Base-by-base conservation (phyloP, 1,140 invertebrate species). In the Caerostris darwini region DNA sequence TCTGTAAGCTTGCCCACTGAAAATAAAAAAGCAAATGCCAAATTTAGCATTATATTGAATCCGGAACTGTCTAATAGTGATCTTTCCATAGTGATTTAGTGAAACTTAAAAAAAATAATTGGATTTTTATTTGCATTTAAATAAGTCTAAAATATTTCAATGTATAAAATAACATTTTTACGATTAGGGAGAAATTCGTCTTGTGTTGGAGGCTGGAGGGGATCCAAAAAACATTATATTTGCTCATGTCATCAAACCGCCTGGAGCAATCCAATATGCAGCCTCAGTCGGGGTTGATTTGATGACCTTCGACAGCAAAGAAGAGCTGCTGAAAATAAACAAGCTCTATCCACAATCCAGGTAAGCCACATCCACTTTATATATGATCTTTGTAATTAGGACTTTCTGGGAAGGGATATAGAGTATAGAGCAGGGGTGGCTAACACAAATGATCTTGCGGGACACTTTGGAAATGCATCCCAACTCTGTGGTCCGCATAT, bases 291-390 rank as follows among this genome's bases (percentile, higher is more conserved):
- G 97, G 5, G 98, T 99, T 50, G 96, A 97, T 94, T 96, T 97
- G 53, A 99, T 99, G 97, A 99, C 99, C 4, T 99, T 99, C 96
- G 99, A 99, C 96, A 99, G 98, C 95, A 98, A 98, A 96, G 97
- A 97, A 86, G 99, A 99, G 96, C 97, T 99, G 50, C 96, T 98
- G 95, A 99, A 99, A 96, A 97, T 99, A 94, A 98, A 98, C 95
- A 97, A 97, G 95, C 95, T 98, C 83, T 98, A 97, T 96, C 98
- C 98, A 61, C 96, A 97, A 83, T 98, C 99, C 12, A 97, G 97
- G 98, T 98, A 96, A 97, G 34, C 34, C 34, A 34, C 34, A 2
- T 34, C 34, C 34, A 34, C 34, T 34, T 34, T 34, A 34, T 34
- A 34, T 34, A 34, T 34, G 0, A 34, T 34, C 34, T 34, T 34